Base-by-base conservation (phyloP, 1,140 invertebrate species). In the Idris sp. region DNA sequence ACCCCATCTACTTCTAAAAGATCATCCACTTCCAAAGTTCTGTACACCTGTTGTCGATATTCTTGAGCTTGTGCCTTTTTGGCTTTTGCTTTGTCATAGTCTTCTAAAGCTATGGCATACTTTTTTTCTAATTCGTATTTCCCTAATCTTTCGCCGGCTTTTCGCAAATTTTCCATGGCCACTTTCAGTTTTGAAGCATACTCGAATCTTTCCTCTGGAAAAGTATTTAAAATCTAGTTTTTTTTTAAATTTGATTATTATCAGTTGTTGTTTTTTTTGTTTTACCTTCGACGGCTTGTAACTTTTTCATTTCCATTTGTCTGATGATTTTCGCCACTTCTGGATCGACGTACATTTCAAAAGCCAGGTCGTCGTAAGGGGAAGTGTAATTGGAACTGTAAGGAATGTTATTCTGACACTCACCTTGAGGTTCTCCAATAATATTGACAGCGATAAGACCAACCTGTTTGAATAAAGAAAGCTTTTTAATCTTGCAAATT, bases 271-370 rank as follows among this genome's bases (percentile, higher is more conserved):
- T 51, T 25, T 15, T 19, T 43, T 26, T 1, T 25, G 26, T 36
- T 41, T 58, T 81, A 92, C 92, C 92, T 83, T 90, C 89, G 0
- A 97, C 95, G 64, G 96, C 96, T 78, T 92, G 89, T 49, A 93
- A 90, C 83, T 98, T 98, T 80, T 95, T 96, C 7, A 91, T 88
- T 83, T 98, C 96, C 88, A 98, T 90, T 79, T 91, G 92, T 9
- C 94, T 89, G n/a, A 98, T 95, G 33, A 96, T 91, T 75, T 93
- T 92, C 0, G 95, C 95, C 2, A 97, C 93, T 74, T 97, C 96
- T n/a, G 92, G 92, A 84, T 98, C 96, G 5, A 98, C 96, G 80
- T 98, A 98, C 96, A 98, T 98, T 41, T 96, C 95, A 87, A 98
- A 98, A 0, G 96, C 93, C n/a, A 98, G 87, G 86, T 98, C 96